Evolutionary conservation across 2,113 vertebrate species (phyloP).

Genomic region (Pongo abelii): DNA sequence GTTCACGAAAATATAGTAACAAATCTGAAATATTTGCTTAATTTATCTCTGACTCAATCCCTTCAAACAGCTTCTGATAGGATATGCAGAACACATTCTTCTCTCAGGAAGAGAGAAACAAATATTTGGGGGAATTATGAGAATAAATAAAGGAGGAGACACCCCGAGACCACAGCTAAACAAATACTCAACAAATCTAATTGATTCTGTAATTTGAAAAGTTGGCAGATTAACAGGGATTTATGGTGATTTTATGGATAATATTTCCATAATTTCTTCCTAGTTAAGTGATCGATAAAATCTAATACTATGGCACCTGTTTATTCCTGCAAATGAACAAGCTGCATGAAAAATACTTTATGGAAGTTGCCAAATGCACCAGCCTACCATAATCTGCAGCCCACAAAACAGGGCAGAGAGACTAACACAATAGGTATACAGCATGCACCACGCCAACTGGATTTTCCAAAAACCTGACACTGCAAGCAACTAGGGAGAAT

Average conservation of each 20-base stretch:
- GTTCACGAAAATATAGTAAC: slow-evolving; percentile 60
- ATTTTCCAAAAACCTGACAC: neutral
- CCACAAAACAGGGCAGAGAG: neutral
- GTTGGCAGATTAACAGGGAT: slow-evolving; percentile 64
- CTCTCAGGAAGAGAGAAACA: slow-evolving; percentile 58
- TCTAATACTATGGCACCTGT: slow-evolving; percentile 37
- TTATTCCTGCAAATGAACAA: slow-evolving; percentile 47
- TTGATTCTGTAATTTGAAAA: slow-evolving; percentile 66
- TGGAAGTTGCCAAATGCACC: neutral
- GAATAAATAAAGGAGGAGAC: slow-evolving; percentile 70
- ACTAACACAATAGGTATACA: neutral
- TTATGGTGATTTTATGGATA: slow-evolving; percentile 61
- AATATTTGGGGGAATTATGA: slow-evolving; percentile 62
- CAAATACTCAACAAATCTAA: slow-evolving; percentile 71
- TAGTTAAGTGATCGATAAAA: slow-evolving; percentile 66
- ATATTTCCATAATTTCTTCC: slow-evolving; percentile 69
- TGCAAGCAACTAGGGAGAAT: neutral
- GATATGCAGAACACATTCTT: slow-evolving; percentile 57
- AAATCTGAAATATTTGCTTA: slow-evolving; percentile 71
- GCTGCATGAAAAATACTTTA: neutral
- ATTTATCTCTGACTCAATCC: slow-evolving; percentile 61
- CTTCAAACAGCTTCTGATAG: slow-evolving; percentile 49
- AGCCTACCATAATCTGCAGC: neutral
- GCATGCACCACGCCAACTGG: neutral
- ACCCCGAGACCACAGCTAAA: slow-evolving; percentile 59